A percentile compares a stretch with the other conserved stretches of the same genome.
Conservation (phyloP, 2,113 vertebrate genomes). For the Cephalophus harveyi region DNA sequence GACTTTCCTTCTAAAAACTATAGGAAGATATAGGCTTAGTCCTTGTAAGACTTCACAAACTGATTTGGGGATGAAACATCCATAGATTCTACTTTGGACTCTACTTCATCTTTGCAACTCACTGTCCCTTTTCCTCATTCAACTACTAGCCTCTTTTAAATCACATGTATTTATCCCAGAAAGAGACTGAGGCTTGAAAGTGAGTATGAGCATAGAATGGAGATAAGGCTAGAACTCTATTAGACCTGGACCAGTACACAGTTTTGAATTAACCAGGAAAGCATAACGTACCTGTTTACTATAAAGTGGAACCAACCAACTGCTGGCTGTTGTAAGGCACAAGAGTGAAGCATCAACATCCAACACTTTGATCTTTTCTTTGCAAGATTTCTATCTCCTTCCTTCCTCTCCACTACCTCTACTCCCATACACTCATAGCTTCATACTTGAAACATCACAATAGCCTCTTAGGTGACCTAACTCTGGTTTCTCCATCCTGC, state of each 20-base stretch:
- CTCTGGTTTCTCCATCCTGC: neutral
- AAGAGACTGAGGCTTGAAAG: neutral
- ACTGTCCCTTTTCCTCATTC: neutral
- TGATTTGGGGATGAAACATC: neutral
- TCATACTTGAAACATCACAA: neutral
- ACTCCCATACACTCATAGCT: neutral
- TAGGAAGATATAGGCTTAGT: neutral
- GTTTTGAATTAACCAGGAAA: neutral
- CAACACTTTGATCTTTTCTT: neutral
- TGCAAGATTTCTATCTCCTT: neutral
- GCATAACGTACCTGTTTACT: neutral
- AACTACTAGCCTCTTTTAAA: neutral
- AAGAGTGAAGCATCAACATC: neutral
- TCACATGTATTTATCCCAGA: neutral
- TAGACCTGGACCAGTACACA: neutral
- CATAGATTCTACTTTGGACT: neutral
- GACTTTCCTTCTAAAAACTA: neutral
- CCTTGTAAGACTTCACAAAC: neutral
- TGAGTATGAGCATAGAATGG: neutral
- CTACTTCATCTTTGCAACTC: neutral
- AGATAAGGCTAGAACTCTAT: neutral
- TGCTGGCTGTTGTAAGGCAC: neutral
- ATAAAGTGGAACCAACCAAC: neutral
- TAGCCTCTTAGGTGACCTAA: neutral
- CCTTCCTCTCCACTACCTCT: neutral